Evolutionary conservation across 2,113 vertebrate species (phyloP), one percentile per base, ranked within the genome.

Genomic region (Nannobrachium achirus): DNA sequence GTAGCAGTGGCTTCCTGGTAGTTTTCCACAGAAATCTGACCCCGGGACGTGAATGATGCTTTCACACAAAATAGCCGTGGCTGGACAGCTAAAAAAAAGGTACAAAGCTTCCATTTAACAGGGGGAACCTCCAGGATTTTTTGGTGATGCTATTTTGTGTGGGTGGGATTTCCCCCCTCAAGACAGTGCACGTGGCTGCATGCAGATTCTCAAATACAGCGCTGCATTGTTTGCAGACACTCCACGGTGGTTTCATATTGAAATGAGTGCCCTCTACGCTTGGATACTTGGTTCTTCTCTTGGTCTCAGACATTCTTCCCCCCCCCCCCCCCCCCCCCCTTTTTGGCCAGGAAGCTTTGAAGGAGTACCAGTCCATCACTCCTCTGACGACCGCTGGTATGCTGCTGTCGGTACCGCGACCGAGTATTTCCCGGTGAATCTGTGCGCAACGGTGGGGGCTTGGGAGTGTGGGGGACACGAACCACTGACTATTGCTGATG

Each of bases 11-110:
- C 71, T 74, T 52, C 51, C 53, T 1, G 25, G 87, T 89, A 90
- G 78, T 90, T 89, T 90, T 90, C 89, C 89, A 88, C 76, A 87
- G 72, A 83, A 75, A 56, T 75, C 66, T 50, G 61, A 76, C 19
- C 69, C 53, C 1, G 56, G 60, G 77, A 75, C 2, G 82, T 89
- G 87, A 90, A 89, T 85, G 87, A 88, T 85, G 86, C 84, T 86
- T 89, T 90, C 80, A 88, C 76, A 75, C 75, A 71, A 69, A 71
- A 85, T 66, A 59, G 70, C 56, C 67, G 39, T 64, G 1, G 1
- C 61, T 85, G 79, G 83, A 83, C 14, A 6, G 56, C 41, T 57
- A 85, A 78, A 80, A 50, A 25, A 62, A 62, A 0, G 16, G 56
- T 74, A 89, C 87, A 90, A 80, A 80, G 85, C 45, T 52, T 69